Evolutionary conservation across 2,888 invertebrate genomes (phyloP), one percentile per base, ranked within the genome.

Genomic region (Drosophila putrida): DNA sequence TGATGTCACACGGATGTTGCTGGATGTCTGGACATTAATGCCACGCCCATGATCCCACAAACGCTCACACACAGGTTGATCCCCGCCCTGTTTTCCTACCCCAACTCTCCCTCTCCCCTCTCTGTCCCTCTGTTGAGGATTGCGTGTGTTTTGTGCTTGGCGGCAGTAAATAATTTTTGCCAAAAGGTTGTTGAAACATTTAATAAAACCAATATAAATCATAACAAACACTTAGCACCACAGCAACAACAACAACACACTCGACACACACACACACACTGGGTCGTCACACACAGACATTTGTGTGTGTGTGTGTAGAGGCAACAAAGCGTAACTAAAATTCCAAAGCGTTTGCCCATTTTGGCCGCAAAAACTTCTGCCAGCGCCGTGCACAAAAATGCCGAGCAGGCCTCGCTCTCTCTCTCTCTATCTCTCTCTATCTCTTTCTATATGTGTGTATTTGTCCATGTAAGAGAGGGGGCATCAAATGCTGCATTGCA

Each of bases 161-260:
- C 69, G 66, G 89, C 85, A 85, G 85, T 85, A 85, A 85, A 85
- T 85, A 84, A 85, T 85, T 87, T 82, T 87, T 67, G 75, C 85
- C 80, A 78, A 83, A 89, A 87, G 79, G 80, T 87, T 88, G 91
- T 89, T 91, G 91, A 90, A 91, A 91, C 91, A 91, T 91, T 91
- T 91, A 91, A 91, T 91, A 91, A 91, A 91, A 90, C 90, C 89
- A 88, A 90, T 89, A 91, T 91, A 91, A 91, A 91, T 91, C 91
- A 91, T 91, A 91, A 90, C 84, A 85, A 85, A 85, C 89, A 89
- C 89, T 85, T 84, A 90, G 84, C 86, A 79, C 70, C 64, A 63
- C 78, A 76, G 75, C 82, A 71, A 73, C 66, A 77, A 71, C 66
- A 80, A 43, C 62, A 59, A 6, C 6, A 6, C 20, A 13, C 51